Percentiles rank a stretch among this genome's conserved stretches.
These are phyloP conservation scores for Gadus macrocephalus DNA, from an alignment of 2,113 vertebrate genomes.

Conservation along the genomic window DNA sequence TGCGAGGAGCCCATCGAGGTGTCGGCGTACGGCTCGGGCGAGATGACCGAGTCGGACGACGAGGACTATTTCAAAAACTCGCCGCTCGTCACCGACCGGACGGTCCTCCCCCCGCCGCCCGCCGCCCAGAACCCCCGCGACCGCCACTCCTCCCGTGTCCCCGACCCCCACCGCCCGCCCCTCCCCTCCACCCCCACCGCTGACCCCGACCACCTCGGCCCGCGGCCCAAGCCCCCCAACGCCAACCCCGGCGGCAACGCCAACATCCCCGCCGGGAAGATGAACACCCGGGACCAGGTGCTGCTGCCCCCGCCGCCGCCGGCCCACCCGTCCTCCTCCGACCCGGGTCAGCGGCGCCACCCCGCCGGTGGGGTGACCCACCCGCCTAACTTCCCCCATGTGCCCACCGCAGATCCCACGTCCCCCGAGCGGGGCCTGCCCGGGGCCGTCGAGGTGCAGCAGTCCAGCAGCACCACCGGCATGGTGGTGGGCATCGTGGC, in stretches of 20 bases:
- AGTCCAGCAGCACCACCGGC: slow-evolving; percentile 92
- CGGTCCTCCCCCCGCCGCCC: slow-evolving; percentile 75
- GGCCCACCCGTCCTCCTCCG: slow-evolving; percentile 77
- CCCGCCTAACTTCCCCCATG: slow-evolving; percentile 83
- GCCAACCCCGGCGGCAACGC: slow-evolving; percentile 28
- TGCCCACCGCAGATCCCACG: slow-evolving; percentile 87
- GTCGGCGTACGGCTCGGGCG: slow-evolving; percentile 88
- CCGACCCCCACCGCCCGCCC: slow-evolving; percentile 67
- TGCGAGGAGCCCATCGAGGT: slow-evolving; percentile 87
- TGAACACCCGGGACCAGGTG: slow-evolving; percentile 88
- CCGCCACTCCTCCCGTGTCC: slow-evolving; percentile 67
- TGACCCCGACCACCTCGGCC: slow-evolving; percentile 70
- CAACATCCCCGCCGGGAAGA: slow-evolving; percentile 84
- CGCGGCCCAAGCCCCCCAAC: slow-evolving; percentile 51
- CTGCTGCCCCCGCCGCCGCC: slow-evolving; percentile 74
- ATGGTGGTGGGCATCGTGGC: slow-evolving; percentile 97
- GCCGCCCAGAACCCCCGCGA: slow-evolving; percentile 70
- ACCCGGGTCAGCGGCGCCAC: slow-evolving; percentile 72
- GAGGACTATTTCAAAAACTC: slow-evolving; percentile 92
- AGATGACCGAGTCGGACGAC: slow-evolving; percentile 89
- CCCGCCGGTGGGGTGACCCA: slow-evolving; percentile 74
- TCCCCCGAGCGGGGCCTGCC: slow-evolving; percentile 82
- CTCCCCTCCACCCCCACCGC: slow-evolving; percentile 72
- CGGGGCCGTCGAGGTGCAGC: slow-evolving; percentile 86
- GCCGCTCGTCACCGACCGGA: slow-evolving; percentile 85